Conservation (phyloP, 2,797 vertebrate genomes). For the Phrynocephalus guinanensis region DNA sequence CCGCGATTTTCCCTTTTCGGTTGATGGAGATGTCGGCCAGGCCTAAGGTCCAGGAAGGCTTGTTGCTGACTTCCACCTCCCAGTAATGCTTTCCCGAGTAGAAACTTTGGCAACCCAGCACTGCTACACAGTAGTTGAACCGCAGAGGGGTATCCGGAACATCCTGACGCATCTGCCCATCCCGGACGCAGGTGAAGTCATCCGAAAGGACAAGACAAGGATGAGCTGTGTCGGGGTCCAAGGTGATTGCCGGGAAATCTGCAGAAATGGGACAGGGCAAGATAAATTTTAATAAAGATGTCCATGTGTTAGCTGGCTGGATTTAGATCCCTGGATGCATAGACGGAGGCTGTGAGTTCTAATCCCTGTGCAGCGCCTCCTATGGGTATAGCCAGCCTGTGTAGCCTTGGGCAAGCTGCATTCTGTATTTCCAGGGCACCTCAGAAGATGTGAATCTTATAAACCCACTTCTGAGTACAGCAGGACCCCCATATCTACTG, state of each 20-base stretch:
- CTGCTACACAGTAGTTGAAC: constrained; percentile 30
- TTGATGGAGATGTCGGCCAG: constrained; percentile 51
- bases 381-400: too few relatives aligned
- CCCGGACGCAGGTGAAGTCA: constrained; percentile 8
- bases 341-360: too few relatives aligned
- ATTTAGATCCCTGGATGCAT: too few relatives aligned
- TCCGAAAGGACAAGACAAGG: constrained; percentile 24
- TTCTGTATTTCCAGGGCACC: too few relatives aligned
- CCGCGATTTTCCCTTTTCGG: constrained; percentile 57
- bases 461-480: too few relatives aligned
- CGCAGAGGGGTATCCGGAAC: constrained; percentile 7
- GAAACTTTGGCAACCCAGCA: constrained; percentile 41
- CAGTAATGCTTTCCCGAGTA: constrained; percentile 56
- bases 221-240: constrained; percentile 35
- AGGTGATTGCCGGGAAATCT: constrained; percentile 13
- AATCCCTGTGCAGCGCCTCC: too few relatives aligned
- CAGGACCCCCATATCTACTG: too few relatives aligned
- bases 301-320: too few relatives aligned
- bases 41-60: constrained; percentile 53
- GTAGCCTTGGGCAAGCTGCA: too few relatives aligned
- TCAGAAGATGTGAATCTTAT: too few relatives aligned
- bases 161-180: constrained; percentile 3
- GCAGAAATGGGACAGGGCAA: neutral
- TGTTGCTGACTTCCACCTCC: constrained; percentile 57
- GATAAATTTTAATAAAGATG: too few relatives aligned